A percentile compares a stretch with the other conserved stretches of the same genome.
These are phyloP conservation scores for Syndactyla subalaris DNA, from an alignment of 2,797 vertebrate genomes.

Conservation along the genomic window DNA sequence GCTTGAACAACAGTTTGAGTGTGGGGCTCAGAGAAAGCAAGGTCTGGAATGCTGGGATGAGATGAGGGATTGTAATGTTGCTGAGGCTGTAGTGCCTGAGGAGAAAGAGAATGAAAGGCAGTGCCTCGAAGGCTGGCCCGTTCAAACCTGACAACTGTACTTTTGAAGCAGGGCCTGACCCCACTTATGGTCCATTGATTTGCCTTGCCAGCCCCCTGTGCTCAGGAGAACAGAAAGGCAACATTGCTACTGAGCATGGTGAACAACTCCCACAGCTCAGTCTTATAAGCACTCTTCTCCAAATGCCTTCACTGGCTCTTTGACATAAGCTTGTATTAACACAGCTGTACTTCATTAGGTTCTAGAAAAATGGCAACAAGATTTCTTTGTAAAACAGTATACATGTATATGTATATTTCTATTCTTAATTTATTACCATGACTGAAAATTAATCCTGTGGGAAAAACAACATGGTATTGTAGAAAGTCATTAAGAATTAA, in stretches of 20 bases:
- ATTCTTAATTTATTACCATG: not conserved
- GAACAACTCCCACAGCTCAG: not conserved
- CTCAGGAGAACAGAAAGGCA: not conserved
- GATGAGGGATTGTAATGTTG: not conserved
- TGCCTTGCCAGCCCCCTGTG: not conserved
- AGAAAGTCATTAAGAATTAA: slow-evolving; percentile 8
- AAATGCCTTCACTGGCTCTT: not conserved
- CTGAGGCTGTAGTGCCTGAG: not conserved
- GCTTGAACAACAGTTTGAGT: not conserved
- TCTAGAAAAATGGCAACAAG: not conserved
- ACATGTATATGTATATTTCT: not conserved
- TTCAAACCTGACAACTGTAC: not conserved
- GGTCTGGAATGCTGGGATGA: not conserved
- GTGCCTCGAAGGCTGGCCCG: not conserved
- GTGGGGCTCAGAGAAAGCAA: not conserved
- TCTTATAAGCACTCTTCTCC: not conserved
- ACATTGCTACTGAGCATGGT: not conserved
- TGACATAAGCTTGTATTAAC: not conserved
- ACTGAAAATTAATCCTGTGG: not conserved
- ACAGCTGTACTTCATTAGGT: not conserved
- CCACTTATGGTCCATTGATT: not conserved
- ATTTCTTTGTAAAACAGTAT: not conserved
- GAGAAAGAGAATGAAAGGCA: not conserved
- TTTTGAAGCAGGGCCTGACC: not conserved
- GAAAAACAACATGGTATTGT: not conserved